These are phyloP conservation scores for Collichthys lucidus DNA, from an alignment of 2,113 vertebrate genomes.

Conservation along the genomic window DNA sequence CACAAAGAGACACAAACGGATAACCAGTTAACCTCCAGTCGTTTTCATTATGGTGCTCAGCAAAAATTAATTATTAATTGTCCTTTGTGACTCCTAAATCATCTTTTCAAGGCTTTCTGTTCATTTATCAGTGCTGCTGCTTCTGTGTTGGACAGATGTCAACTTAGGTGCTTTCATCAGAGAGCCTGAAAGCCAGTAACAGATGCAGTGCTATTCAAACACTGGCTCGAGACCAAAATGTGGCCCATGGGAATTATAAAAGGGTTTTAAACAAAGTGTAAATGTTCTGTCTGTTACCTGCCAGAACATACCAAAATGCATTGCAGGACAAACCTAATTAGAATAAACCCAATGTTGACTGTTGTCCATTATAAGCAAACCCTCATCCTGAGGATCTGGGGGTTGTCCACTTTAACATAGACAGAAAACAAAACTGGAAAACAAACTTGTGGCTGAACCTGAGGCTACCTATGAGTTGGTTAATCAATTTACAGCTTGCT, in stretches of 20 bases:
- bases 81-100: background rate
- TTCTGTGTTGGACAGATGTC: conserved; percentile 6
- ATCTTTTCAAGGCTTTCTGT: background rate
- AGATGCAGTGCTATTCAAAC: background rate
- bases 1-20: too few relatives aligned
- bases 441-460: too few relatives aligned
- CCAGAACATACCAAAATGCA: background rate
- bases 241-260: background rate
- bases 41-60: background rate
- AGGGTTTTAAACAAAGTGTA: background rate
- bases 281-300: background rate
- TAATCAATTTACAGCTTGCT: too few relatives aligned
- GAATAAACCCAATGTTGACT: background rate
- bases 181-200: background rate
- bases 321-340: background rate
- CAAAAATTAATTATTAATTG: background rate
- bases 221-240: background rate
- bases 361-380: too few relatives aligned
- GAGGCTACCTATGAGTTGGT: too few relatives aligned
- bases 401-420: too few relatives aligned
- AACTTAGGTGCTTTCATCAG: background rate
- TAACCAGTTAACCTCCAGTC: background rate
- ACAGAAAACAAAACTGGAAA: too few relatives aligned
- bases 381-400: too few relatives aligned
- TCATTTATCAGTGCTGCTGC: background rate